Conservation (phyloP, 2,888 invertebrate species). For the Asteroscopus sphinx region DNA sequence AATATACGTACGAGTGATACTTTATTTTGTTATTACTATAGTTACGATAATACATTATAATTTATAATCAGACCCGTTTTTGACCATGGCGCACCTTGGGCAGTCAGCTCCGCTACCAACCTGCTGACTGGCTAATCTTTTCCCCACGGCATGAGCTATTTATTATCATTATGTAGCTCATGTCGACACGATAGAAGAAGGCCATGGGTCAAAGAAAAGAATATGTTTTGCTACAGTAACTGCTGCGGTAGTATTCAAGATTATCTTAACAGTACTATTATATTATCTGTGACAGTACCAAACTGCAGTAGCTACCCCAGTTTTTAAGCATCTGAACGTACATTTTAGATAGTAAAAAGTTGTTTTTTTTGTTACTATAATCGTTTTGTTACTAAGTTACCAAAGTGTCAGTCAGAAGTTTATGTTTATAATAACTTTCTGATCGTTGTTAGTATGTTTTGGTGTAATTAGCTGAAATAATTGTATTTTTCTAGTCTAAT, state of each 20-base stretch:
- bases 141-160: too few species aligned
- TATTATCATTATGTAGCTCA: too few species aligned
- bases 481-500: conserved; percentile 24
- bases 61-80: conserved; percentile 21
- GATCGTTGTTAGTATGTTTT: conserved; percentile 2
- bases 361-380: conserved; percentile 9
- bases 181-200: too few species aligned
- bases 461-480: neutral
- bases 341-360: conserved; percentile 1
- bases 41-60: conserved; percentile 33
- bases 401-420: conserved; percentile 24
- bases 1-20: conserved; percentile 47
- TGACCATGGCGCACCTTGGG: too few species aligned
- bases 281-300: too few species aligned
- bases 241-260: neutral
- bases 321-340: neutral
- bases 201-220: conserved; percentile 41
- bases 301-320: conserved; percentile 3
- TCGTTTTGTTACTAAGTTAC: conserved; percentile 28
- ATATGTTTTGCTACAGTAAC: conserved; percentile 10
- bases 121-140: too few species aligned
- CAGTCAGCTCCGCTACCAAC: too few species aligned
- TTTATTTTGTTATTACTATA: conserved; percentile 35
- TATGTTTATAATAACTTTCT: neutral
- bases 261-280: conserved; percentile 5